Base-by-base conservation (phyloP, 2,113 vertebrate species). In the Pedionomus torquatus region DNA sequence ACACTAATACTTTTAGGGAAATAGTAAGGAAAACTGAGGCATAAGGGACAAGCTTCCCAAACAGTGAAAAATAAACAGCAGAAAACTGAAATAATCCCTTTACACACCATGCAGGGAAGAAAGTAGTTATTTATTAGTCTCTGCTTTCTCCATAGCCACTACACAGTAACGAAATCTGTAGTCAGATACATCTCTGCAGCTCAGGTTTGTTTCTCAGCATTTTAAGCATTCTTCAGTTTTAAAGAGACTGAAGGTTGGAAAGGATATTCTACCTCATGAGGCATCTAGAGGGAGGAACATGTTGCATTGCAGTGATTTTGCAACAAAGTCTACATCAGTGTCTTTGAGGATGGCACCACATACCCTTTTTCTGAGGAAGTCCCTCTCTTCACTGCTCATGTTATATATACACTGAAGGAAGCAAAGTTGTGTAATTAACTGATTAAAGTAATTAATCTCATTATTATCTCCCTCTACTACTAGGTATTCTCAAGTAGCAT, bases 81-180 rank as follows among this genome's bases (percentile, higher is more conserved):
- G n/a, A 90, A 94, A 87, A 77, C 3, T 28, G 46, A 92, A 89
- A 46, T 9, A 60, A 89, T 64, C 10, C 28, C 48, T 80, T 80
- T 31, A 54, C 21, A 60, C 13, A 81, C 13, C 23, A 41, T 8
- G 81, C 5, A 31, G 23, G 39, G 43, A 90, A 90, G 57, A 83
- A 63, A 39, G 11, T 46, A 64, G 48, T 46, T 69, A 68, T 23
- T 81, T 64, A 33, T 76, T 31, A 37, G 25, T 11, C 8, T 64
- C 37, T 76, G n/a, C 37, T 64, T 75, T 69, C 28, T 79, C 54
- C 37, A 25, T 6, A 79, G 25, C 25, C 43, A 58, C 35, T 31
- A 35, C 0, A 0, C 15, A 79, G 20, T 43, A 70, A 86, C 0
- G 1, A 63, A 66, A 78, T 37, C 28, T 35, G 33, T 8, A 30